A percentile compares a stretch with the other conserved stretches of the same genome.
phyloP scores from a whole-genome alignment of 2,888 invertebrate species.

The Drosophila stalkeri region DNA sequence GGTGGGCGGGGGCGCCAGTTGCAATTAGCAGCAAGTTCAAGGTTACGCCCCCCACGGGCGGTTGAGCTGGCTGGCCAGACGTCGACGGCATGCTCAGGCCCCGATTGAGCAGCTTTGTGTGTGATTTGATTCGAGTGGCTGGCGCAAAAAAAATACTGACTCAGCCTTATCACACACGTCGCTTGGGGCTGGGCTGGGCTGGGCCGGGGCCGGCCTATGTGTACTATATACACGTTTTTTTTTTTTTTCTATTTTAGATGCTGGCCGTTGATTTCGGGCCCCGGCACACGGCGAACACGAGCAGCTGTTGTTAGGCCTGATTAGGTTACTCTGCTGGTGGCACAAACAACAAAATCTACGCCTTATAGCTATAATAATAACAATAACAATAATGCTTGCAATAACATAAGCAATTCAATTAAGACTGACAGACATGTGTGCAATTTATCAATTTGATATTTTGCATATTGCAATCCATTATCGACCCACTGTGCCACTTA shows the following conservation, averaged over 20 bases:
- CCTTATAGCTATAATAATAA: neutral
- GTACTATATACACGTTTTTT: neutral
- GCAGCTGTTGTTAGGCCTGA: conserved; percentile 20
- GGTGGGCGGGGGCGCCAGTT: neutral
- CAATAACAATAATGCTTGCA: conserved; percentile 5
- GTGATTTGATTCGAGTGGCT: conserved; percentile 42
- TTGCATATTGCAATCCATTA: conserved; percentile 25
- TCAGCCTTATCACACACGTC: conserved; percentile 65
- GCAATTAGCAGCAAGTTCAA: conserved; percentile 46
- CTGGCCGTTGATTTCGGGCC: conserved; percentile 68
- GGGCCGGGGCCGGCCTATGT: conserved; percentile 56
- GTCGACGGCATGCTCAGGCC: conserved; percentile 73
- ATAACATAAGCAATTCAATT: conserved; percentile 24
- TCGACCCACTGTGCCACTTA: neutral
- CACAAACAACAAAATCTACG: neutral
- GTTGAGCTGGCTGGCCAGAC: conserved; percentile 37
- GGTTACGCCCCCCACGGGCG: conserved; percentile 28
- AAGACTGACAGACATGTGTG: conserved; percentile 54
- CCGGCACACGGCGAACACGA: conserved; percentile 45
- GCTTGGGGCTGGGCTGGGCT: conserved; percentile 37
- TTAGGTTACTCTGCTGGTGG: conserved; percentile 27
- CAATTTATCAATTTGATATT: conserved; percentile 69
- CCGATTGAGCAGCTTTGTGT: conserved; percentile 64
- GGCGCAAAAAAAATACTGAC: conserved; percentile 50
- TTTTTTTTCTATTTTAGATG: conserved; percentile 51